Percentiles rank a stretch among this genome's conserved stretches.
Conservation (phyloP, 2,888 invertebrate species). For the Caenorhabditis wallacei region DNA sequence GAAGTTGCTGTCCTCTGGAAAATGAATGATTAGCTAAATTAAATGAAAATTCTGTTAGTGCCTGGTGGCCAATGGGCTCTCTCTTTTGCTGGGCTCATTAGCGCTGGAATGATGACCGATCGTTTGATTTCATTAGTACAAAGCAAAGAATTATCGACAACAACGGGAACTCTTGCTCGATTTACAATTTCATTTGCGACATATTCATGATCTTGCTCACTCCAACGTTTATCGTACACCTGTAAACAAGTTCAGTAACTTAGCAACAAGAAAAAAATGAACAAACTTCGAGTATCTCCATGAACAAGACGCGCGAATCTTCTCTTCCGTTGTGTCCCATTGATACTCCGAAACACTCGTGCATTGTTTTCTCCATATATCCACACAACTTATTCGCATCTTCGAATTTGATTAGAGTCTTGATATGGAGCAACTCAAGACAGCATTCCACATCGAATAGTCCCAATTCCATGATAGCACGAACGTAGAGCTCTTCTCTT, state of each 20-base stretch:
- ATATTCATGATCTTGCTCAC: too few species aligned
- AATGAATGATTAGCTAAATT: neutral
- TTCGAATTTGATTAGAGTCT: neutral
- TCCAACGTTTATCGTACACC: too few species aligned
- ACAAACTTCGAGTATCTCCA: neutral
- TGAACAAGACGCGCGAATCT: neutral
- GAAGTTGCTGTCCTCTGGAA: neutral
- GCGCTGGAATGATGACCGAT: too few species aligned
- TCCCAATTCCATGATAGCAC: slow-evolving; percentile 3
- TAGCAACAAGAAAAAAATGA: too few species aligned
- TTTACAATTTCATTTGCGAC: too few species aligned
- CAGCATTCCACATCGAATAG: slow-evolving; percentile 20
- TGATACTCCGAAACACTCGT: neutral
- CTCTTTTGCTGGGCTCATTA: too few species aligned
- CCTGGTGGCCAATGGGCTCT: too few species aligned
- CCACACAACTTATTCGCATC: neutral
- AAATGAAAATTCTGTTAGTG: neutral
- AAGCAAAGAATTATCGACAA: too few species aligned
- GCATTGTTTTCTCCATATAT: neutral
- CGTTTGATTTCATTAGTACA: too few species aligned
- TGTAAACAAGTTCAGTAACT: too few species aligned
- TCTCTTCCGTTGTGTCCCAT: neutral
- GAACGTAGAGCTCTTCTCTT: neutral
- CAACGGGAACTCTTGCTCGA: too few species aligned
- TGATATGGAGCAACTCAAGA: slow-evolving; percentile 1